These are phyloP conservation scores for Pseudochaenichthys georgianus DNA, from an alignment of 2,797 vertebrate species.

Conservation along the genomic window DNA sequence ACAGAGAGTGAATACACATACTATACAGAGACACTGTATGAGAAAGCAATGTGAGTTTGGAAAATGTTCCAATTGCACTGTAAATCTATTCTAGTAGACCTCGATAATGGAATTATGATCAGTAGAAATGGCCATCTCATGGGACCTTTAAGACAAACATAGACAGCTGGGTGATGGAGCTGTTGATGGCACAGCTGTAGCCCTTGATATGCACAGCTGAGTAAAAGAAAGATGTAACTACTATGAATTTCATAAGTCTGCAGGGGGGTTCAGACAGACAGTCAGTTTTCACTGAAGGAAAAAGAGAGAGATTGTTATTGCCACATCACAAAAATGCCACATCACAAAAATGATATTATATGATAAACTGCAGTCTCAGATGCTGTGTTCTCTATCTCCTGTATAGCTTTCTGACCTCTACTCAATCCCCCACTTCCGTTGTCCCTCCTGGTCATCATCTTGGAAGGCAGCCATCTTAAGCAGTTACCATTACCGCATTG, in stretches of 20 bases:
- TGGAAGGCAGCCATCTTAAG: conserved; percentile 53
- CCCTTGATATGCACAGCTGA: conserved; percentile 66
- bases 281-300: neutral
- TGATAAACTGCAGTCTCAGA: neutral
- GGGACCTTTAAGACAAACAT: neutral
- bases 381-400: neutral
- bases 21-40: too few relatives aligned
- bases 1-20: too few relatives aligned
- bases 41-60: too few relatives aligned
- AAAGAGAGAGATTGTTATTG: too few relatives aligned
- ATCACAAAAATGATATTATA: too few relatives aligned
- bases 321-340: too few relatives aligned
- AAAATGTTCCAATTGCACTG: too few relatives aligned
- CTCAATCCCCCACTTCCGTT: neutral
- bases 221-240: conserved; percentile 51
- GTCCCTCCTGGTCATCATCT: conserved; percentile 41
- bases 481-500: conserved; percentile 20
- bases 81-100: too few relatives aligned
- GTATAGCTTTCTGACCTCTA: conserved; percentile 35
- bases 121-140: too few relatives aligned
- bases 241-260: conserved; percentile 78
- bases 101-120: neutral
- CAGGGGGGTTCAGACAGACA: conserved; percentile 44
- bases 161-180: neutral
- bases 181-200: conserved; percentile 45